phyloP scores from a whole-genome alignment of 2,797 vertebrate genomes.

The Sardinella longiceps region DNA sequence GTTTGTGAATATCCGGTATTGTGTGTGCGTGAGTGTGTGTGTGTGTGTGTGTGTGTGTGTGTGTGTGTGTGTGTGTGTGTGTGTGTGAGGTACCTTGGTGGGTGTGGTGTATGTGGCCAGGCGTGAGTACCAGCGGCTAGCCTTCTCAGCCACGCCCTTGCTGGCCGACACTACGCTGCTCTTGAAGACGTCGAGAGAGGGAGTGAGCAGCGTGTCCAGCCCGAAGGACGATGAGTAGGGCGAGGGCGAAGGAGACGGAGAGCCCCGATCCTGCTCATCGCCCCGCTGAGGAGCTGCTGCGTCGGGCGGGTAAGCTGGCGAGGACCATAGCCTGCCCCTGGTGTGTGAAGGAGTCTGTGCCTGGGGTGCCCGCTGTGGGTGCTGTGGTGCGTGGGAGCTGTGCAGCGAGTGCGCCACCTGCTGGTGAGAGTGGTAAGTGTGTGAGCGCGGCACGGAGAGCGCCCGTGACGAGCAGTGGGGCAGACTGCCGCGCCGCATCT shows the following conservation, averaged over 20 bases:
- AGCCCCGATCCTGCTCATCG: conserved; percentile 73
- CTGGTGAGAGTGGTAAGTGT: conserved; percentile 71
- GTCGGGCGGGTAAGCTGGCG: conserved; percentile 77
- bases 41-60: background rate
- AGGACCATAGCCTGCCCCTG: conserved; percentile 84
- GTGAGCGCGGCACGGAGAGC: conserved; percentile 78
- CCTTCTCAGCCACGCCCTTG: conserved; percentile 96
- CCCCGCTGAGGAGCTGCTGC: conserved; percentile 83
- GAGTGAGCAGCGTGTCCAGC: conserved; percentile 89
- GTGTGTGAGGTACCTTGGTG: conserved; percentile 59
- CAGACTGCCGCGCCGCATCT: conserved; percentile 65
- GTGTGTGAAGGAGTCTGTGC: conserved; percentile 77
- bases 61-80: background rate
- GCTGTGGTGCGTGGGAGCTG: background rate
- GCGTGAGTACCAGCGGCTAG: conserved; percentile 93
- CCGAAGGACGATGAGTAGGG: conserved; percentile 84
- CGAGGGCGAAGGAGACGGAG: conserved; percentile 76
- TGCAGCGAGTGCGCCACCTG: background rate
- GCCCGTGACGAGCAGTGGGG: conserved; percentile 81
- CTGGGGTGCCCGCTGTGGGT: background rate
- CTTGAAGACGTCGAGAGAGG: conserved; percentile 91
- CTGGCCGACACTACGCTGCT: conserved; percentile 94
- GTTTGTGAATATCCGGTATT: too few relatives aligned
- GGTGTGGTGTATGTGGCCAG: conserved; percentile 86
- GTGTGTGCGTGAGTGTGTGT: background rate